Conservation (phyloP, 2,113 vertebrate species). For the Peromyscus californicus region DNA sequence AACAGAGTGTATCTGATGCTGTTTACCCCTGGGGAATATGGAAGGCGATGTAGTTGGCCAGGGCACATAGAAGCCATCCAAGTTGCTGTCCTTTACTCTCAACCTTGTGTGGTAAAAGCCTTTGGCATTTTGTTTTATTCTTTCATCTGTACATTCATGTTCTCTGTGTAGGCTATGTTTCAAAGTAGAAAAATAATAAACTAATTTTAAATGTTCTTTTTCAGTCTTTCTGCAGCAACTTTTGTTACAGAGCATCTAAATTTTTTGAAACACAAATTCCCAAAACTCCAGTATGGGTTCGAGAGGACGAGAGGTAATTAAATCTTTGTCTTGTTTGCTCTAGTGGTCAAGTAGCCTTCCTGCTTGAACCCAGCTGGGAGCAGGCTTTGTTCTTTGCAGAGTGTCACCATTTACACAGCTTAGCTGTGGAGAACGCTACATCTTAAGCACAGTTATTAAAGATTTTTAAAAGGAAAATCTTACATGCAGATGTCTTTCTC, state of each 20-base stretch:
- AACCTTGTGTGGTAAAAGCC: not conserved
- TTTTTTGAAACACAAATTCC: slow-evolving; percentile 95
- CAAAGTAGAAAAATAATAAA: slow-evolving; percentile 1
- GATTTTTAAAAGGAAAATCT: slow-evolving; percentile 56
- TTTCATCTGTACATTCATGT: slow-evolving; percentile 35
- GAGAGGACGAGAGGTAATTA: slow-evolving; percentile 93
- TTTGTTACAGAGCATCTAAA: slow-evolving; percentile 98
- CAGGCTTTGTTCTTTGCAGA: slow-evolving; percentile 5
- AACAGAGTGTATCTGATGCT: not conserved
- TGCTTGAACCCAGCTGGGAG: not conserved
- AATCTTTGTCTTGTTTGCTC: slow-evolving; percentile 9
- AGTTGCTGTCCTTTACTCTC: not conserved
- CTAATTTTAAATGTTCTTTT: slow-evolving; percentile 38
- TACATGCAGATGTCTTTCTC: slow-evolving; percentile 29
- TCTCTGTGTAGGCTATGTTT: slow-evolving; percentile 41
- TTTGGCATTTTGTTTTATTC: slow-evolving; percentile 5
- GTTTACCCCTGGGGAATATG: not conserved
- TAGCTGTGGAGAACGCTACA: slow-evolving; percentile 23
- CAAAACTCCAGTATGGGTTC: slow-evolving; percentile 94
- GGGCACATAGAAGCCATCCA: not conserved
- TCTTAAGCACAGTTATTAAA: slow-evolving; percentile 49
- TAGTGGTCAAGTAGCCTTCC: not conserved
- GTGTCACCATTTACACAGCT: not conserved
- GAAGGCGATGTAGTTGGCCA: not conserved
- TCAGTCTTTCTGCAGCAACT: slow-evolving; percentile 97